These are phyloP conservation scores for Netelia virgata DNA, from an alignment of 2,888 invertebrate genomes.

Conservation along the genomic window DNA sequence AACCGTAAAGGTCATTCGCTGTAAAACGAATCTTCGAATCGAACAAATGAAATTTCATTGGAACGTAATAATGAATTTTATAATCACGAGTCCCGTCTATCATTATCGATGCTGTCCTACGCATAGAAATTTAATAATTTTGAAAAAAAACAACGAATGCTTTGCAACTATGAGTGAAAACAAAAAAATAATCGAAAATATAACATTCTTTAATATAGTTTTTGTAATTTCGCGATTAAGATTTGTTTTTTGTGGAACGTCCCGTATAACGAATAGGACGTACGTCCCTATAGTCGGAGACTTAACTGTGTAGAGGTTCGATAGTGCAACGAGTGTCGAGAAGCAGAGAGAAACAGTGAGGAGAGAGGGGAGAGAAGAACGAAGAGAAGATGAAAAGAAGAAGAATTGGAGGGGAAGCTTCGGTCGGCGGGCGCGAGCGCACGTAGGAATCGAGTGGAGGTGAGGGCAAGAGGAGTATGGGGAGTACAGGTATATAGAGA, in stretches of 20 bases:
- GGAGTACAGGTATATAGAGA: slow-evolving; percentile 9
- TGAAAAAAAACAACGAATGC: too few species aligned
- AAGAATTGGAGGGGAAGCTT: slow-evolving; percentile 38
- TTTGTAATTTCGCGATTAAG: background rate
- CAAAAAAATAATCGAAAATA: background rate
- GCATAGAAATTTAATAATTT: too few species aligned
- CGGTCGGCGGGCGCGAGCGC: slow-evolving; percentile 35
- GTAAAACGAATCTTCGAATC: too few species aligned
- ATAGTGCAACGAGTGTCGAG: slow-evolving; percentile 34
- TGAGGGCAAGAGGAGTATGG: slow-evolving; percentile 47
- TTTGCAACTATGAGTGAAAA: background rate
- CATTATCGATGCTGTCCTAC: too few species aligned
- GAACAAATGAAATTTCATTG: too few species aligned
- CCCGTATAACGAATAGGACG: background rate
- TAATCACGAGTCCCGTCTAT: too few species aligned
- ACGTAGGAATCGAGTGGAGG: slow-evolving; percentile 55
- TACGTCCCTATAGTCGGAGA: slow-evolving; percentile 1
- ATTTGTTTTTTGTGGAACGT: background rate
- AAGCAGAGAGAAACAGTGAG: slow-evolving; percentile 14
- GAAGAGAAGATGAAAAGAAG: slow-evolving; percentile 31
- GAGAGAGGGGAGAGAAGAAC: slow-evolving; percentile 12
- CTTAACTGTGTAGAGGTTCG: background rate
- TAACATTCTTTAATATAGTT: background rate
- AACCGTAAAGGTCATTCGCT: background rate
- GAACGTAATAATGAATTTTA: too few species aligned